These are phyloP conservation scores for Etheostoma cragini DNA, from an alignment of 2,113 vertebrate genomes.

Conservation along the genomic window DNA sequence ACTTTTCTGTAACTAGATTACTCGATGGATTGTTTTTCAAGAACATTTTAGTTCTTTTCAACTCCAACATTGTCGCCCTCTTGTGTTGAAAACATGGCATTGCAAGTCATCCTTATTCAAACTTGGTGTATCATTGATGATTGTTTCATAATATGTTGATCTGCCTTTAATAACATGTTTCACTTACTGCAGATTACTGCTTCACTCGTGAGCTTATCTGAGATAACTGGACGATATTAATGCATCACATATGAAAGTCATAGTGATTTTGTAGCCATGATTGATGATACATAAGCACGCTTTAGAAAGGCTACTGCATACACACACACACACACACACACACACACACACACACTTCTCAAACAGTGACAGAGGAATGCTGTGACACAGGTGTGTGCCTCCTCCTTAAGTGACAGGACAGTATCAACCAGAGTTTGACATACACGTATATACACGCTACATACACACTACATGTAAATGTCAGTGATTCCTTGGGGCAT, in stretches of 20 bases:
- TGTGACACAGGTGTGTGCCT: constrained; percentile 53
- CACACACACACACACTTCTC: constrained; percentile 49
- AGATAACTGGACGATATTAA: not conserved
- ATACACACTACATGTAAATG: not conserved
- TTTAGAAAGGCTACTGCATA: not conserved
- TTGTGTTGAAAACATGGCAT: constrained; percentile 20
- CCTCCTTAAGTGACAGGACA: constrained; percentile 34
- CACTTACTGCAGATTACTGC: too few species aligned
- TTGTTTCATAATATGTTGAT: too few species aligned
- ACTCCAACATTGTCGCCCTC: constrained; percentile 34
- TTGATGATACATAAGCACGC: not conserved
- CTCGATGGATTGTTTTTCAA: not conserved
- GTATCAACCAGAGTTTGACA: constrained; percentile 13
- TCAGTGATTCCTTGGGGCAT: not conserved
- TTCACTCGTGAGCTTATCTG: too few species aligned
- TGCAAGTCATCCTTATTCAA: constrained; percentile 10
- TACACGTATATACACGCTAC: too few species aligned
- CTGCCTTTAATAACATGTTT: too few species aligned
- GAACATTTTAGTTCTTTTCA: not conserved
- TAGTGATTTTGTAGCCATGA: not conserved
- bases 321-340: constrained; percentile 16
- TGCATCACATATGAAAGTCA: not conserved
- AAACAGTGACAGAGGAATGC: constrained; percentile 60
- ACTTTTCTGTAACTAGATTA: not conserved
- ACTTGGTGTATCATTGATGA: too few species aligned